Percentiles rank a stretch among this genome's conserved stretches.
These are phyloP conservation scores for Archilochus colubris DNA, from an alignment of 2,113 vertebrate genomes.

Conservation along the genomic window DNA sequence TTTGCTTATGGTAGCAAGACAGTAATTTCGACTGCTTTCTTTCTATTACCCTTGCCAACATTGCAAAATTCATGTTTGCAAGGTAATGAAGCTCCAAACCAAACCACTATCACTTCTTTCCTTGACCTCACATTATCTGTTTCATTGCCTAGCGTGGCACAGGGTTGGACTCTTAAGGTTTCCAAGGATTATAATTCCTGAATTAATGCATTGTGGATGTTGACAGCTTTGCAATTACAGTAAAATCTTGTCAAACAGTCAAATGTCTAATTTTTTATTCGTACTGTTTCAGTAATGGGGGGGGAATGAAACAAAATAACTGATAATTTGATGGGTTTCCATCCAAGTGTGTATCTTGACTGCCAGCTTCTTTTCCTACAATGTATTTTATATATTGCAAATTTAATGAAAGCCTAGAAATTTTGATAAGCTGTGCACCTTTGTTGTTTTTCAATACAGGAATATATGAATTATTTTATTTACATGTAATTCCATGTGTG, in stretches of 20 bases:
- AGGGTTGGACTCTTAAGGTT: background rate
- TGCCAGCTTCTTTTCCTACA: background rate
- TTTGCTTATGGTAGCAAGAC: background rate
- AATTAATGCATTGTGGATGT: background rate
- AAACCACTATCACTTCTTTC: background rate
- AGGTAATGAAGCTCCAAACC: background rate
- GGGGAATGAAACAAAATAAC: background rate
- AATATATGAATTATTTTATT: slow-evolving; percentile 53
- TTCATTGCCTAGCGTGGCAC: background rate
- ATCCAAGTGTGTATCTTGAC: background rate
- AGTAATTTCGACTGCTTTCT: background rate
- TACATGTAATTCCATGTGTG: slow-evolving; percentile 63
- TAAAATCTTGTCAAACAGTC: background rate
- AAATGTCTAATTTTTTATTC: background rate
- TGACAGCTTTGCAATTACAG: background rate
- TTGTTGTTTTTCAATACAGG: background rate
- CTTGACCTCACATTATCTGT: background rate
- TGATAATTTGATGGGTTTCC: background rate
- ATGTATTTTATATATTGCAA: background rate
- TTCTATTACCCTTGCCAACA: background rate
- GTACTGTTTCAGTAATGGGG: background rate
- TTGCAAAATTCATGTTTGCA: background rate
- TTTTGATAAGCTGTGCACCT: background rate
- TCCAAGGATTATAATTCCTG: background rate
- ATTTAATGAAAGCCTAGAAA: slow-evolving; percentile 8